Evolutionary conservation across 2,888 invertebrate genomes (phyloP), one percentile per base, ranked within the genome.

Genomic region (Cryptops parisi): DNA sequence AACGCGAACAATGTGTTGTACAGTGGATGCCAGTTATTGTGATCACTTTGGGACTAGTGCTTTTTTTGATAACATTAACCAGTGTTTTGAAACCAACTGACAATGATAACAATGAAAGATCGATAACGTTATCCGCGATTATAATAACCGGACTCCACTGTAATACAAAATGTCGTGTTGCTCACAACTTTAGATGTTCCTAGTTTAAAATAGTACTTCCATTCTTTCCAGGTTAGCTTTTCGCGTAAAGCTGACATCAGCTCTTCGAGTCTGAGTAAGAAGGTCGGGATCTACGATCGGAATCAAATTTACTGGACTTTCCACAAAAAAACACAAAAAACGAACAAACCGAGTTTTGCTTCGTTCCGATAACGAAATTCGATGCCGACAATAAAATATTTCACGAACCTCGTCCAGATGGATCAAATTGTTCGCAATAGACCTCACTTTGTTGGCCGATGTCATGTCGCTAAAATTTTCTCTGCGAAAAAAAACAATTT

Each of bases 161-260:
- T n/a, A 12, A 12, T 12, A 33, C n/a, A 33, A 12, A 9, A 33
- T 12, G n/a, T 33, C n/a, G 38, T 33, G 38, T n/a, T 33, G 9
- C 38, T 71, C 68, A 80, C 80, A 61, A 80, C 76, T 76, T 79
- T 79, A 57, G 79, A 79, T n/a, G 68, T 67, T 17, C 66, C 66
- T 38, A 69, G 60, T 62, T 68, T 68, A 56, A 69, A 69, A 52
- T 67, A 61, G 56, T 68, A 68, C 55, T 69, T 68, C 68, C 68
- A 69, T 56, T 69, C 68, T 55, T 64, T 62, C 66, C 67, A 67
- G 12, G 66, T 65, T 45, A 67, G 67, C 61, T 76, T 76, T 57
- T 78, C 78, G 62, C 80, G 79, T 58, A 79, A 70, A 19, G 77
- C 76, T 56, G 74, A 72, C 47, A 76, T 75, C 21, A 78, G 68